Conservation (phyloP, 2,888 invertebrate genomes). For the Epistrophella euchroma region DNA sequence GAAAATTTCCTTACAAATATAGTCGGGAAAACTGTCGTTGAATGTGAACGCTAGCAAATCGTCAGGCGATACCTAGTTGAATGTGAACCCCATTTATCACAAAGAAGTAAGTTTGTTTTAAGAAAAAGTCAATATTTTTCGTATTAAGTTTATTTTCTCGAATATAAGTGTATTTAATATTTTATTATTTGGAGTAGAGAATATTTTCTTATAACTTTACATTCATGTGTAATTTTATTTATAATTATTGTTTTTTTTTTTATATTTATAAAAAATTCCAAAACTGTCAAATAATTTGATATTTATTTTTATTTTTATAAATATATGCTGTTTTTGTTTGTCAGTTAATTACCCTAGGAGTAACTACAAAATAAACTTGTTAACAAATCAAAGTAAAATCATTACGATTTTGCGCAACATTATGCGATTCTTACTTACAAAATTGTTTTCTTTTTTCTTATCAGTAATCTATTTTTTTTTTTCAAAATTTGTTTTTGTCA, state of each 20-base stretch:
- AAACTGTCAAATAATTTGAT: slow-evolving; percentile 39
- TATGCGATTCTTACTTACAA: slow-evolving; percentile 43
- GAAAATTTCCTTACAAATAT: too few relatives aligned
- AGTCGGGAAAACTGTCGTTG: too few relatives aligned
- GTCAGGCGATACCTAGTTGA: too few relatives aligned
- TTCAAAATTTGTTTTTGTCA: slow-evolving; percentile 36
- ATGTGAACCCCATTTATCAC: too few relatives aligned
- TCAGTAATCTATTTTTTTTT: slow-evolving; percentile 21
- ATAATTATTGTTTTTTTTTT: not conserved
- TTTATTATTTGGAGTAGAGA: slow-evolving; percentile 71
- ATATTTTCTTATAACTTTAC: slow-evolving; percentile 61
- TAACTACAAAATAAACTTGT: slow-evolving; percentile 65
- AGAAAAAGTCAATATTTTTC: slow-evolving; percentile 11
- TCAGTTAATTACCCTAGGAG: slow-evolving; percentile 47
- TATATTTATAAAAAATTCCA: slow-evolving; percentile 42
- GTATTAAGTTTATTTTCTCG: slow-evolving; percentile 67
- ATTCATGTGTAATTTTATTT: slow-evolving; percentile 31
- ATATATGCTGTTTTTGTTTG: slow-evolving; percentile 20
- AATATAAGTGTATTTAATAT: slow-evolving; percentile 70
- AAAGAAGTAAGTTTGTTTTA: not conserved
- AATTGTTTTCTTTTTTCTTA: slow-evolving; percentile 16
- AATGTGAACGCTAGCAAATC: too few relatives aligned
- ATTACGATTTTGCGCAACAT: slow-evolving; percentile 42
- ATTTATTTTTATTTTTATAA: slow-evolving; percentile 26
- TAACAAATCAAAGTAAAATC: slow-evolving; percentile 37